Evolutionary conservation across 2,113 vertebrate genomes (phyloP).

Genomic region (Tachuris rubrigastra): DNA sequence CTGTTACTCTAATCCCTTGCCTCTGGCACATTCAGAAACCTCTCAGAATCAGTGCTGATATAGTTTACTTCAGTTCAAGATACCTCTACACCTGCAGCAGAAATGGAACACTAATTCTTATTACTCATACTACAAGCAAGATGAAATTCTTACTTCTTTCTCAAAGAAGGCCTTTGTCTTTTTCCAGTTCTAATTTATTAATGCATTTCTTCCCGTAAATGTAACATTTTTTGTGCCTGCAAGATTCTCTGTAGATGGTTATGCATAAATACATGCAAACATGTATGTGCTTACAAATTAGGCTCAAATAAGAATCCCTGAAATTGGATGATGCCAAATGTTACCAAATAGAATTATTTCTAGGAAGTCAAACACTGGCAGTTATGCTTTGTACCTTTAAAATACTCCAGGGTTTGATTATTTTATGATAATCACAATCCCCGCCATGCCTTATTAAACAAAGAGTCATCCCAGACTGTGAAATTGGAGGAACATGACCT

Average conservation of each 20-base stretch:
- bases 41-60: neutral
- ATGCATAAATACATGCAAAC: neutral
- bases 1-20: neutral
- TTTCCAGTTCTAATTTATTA: neutral
- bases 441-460: constrained; percentile 1
- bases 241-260: neutral
- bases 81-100: neutral
- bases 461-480: neutral
- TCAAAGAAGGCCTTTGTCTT: neutral
- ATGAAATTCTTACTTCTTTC: neutral
- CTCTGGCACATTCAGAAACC: neutral
- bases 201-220: neutral
- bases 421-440: constrained; percentile 26
- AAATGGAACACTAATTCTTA: neutral
- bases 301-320: neutral
- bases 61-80: neutral
- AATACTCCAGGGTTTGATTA: constrained; percentile 25
- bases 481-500: constrained; percentile 20
- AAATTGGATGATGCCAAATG: neutral
- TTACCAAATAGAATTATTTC: neutral
- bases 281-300: neutral
- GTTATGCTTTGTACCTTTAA: neutral
- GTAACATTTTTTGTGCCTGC: neutral
- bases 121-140: neutral
- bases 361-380: neutral